Evolutionary conservation across 2,113 vertebrate genomes (phyloP), one percentile per base, ranked within the genome.

Genomic region (Brachypteracias leptosomus): DNA sequence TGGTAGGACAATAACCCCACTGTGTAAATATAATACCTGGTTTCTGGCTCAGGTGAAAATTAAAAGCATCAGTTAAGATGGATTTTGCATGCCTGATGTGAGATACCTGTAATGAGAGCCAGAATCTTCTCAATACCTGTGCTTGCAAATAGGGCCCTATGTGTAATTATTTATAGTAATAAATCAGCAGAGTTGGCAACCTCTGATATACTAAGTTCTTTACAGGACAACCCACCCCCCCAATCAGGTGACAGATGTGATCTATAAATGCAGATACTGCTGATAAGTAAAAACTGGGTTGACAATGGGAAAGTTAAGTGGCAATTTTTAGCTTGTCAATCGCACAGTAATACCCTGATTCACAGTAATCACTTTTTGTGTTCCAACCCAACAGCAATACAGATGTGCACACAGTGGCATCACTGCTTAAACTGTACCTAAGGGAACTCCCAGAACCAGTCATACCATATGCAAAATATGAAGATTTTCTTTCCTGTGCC

Each of bases 401-500:
- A 8, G 99, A 99, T 19, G 99, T 99, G 44, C 99, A 99, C 89
- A 99, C 99, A 0, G 99, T 99, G 44, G 99, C 99, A 2, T 99
- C 99, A 0, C 98, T 99, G 49, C 98, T 99, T 66, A 99, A 99
- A 97, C 98, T 99, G 66, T 99, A 99, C 91, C 98, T 99, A 36
- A 98, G 99, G 91, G 99, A 99, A 46, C 98, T 99, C 42, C 99
- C 99, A 1, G 99, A 99, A 84, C 99, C 99, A 0, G 99, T 99
- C 28, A 97, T 99, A 95, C 99, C 99, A 3, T 99, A 99, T 4
- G 97, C 98, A 70, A 99, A 99, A 86, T 99, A 99, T 0, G 99
- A 99, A 25, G 99, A 99, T 75, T 99, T 99, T 91, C 97, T 99
- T 94, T 97, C 98, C 78, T 99, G 98, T 74, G 98, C 99, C 97